These are phyloP conservation scores for Tribolium madens DNA, from an alignment of 1,140 invertebrate species.

Conservation along the genomic window DNA sequence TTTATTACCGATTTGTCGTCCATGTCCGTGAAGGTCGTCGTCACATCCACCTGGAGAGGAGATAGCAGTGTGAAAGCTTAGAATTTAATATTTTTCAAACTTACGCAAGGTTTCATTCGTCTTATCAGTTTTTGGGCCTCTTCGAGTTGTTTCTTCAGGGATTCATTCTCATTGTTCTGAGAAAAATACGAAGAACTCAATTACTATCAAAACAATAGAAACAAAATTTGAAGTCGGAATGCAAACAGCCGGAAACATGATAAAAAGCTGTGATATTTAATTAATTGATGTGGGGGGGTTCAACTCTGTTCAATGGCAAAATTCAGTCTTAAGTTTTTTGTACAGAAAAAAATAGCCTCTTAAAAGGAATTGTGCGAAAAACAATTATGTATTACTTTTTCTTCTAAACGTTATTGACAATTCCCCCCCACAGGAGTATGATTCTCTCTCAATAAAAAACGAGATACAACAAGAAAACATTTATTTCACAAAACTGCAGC, in stretches of 20 bases:
- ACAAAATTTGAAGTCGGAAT: too few relatives aligned
- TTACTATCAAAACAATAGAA: background rate
- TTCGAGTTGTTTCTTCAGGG: background rate
- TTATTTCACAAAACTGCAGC: constrained; percentile 2
- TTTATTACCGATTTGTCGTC: constrained; percentile 20
- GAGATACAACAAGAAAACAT: background rate
- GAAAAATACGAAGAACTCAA: constrained; percentile 1
- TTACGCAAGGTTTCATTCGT: constrained; percentile 4
- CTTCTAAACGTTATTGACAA: too few relatives aligned
- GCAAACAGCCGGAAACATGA: too few relatives aligned
- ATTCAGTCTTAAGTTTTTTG: too few relatives aligned
- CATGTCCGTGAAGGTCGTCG: background rate
- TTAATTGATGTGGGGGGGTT: too few relatives aligned
- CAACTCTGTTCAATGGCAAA: too few relatives aligned
- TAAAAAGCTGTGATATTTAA: too few relatives aligned
- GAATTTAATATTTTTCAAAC: background rate
- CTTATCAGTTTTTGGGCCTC: background rate
- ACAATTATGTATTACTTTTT: too few relatives aligned
- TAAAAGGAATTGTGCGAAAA: too few relatives aligned
- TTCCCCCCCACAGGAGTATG: too few relatives aligned
- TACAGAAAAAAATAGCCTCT: too few relatives aligned
- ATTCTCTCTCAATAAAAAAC: too few relatives aligned
- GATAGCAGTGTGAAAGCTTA: background rate
- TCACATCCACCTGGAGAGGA: background rate
- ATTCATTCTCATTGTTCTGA: constrained; percentile 3